A percentile compares a stretch with the other conserved stretches of the same genome.
Evolutionary conservation across 2,888 invertebrate genomes (phyloP).

Genomic region (Mythimna lalbum): DNA sequence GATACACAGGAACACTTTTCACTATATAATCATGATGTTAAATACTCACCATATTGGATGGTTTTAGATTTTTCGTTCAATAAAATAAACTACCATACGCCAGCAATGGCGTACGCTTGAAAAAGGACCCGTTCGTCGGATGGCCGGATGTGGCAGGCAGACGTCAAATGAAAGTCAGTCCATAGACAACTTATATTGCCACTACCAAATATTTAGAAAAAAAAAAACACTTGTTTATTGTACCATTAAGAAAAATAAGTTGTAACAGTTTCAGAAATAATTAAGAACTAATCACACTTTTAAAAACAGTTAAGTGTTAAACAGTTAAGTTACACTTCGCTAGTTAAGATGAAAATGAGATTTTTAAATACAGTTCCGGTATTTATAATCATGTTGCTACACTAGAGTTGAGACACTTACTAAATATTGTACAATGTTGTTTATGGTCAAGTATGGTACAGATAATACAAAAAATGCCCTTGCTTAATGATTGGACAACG

Average conservation of each 20-base stretch:
- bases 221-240: not conserved
- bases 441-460: constrained; percentile 8
- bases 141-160: constrained; percentile 82
- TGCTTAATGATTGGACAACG: constrained; percentile 17
- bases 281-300: not conserved
- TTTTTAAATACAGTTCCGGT: not conserved
- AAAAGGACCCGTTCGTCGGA: constrained; percentile 91
- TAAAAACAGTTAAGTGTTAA: not conserved
- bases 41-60: constrained; percentile 95
- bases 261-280: not conserved
- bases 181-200: constrained; percentile 76
- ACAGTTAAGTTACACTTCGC: not conserved
- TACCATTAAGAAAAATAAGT: not conserved
- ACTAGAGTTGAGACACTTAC: too few relatives aligned
- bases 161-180: constrained; percentile 70
- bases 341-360: not conserved
- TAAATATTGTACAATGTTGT: not conserved
- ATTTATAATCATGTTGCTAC: constrained; percentile 7
- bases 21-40: constrained; percentile 75
- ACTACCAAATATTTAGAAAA: constrained; percentile 31
- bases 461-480: not conserved
- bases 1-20: constrained; percentile 75
- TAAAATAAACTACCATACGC: constrained; percentile 94
- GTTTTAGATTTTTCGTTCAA: constrained; percentile 94
- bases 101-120: constrained; percentile 96